Conservation (phyloP, 2,113 vertebrate species). For the Nothocercus julius region DNA sequence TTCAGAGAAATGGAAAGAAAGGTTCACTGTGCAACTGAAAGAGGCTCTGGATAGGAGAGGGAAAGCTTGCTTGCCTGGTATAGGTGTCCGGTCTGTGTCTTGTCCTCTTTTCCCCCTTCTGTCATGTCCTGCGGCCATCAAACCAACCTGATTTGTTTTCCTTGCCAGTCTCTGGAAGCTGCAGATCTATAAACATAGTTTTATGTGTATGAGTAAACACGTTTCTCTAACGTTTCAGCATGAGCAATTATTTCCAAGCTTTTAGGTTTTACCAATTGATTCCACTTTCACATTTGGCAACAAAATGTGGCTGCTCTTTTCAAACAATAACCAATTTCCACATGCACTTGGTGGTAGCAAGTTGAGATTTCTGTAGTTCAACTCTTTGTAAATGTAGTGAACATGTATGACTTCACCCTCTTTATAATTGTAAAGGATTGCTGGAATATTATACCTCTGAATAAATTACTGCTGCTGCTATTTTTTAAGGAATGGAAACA, state of each 20-base stretch:
- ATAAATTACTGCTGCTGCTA: neutral
- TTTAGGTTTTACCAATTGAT: neutral
- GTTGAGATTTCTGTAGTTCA: neutral
- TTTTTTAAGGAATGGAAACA: neutral
- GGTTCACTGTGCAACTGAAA: neutral
- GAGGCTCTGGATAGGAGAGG: neutral
- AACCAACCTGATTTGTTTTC: neutral
- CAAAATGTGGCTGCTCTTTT: neutral
- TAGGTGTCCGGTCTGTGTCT: neutral
- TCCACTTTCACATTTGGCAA: neutral
- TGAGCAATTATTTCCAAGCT: neutral
- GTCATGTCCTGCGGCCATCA: neutral
- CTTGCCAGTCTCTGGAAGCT: neutral
- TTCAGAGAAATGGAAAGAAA: neutral
- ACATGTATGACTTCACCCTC: neutral
- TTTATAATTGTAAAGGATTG: rapidly evolving
- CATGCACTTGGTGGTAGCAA: neutral
- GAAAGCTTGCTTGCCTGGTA: neutral
- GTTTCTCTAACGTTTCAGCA: neutral
- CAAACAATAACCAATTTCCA: neutral
- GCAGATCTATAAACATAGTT: neutral
- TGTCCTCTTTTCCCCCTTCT: neutral
- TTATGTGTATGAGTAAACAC: neutral
- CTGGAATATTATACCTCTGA: neutral
- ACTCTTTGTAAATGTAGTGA: neutral